Base-by-base conservation (phyloP, 1,140 invertebrate genomes). In the Hyposmocoma kahamanoa region DNA sequence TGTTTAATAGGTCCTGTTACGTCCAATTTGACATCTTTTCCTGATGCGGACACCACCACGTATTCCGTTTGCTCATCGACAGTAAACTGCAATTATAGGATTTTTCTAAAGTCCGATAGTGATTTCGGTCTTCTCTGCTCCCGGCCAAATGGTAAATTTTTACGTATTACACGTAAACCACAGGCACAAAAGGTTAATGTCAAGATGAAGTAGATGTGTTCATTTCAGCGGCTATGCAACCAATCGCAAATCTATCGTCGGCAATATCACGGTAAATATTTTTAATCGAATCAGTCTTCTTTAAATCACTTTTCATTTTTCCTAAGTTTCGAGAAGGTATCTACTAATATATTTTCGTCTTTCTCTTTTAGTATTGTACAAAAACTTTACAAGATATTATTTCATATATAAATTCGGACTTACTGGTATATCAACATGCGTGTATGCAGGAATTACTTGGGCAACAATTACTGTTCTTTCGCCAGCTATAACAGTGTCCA, bases 61-160 rank as follows among this genome's bases (percentile, higher is more conserved):
- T 50, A 50, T 24, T 58, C 50, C 17, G 51, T 53, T 22, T 56
- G 28, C 9, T 49, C 49, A 32, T 59, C 57, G 8, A 59, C 38
- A 0, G 24, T 38, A 20, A 59, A 59, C 57, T 59, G 49, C 26
- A 49, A 48, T 5, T 42, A 20, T 22, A 34, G 3, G 30, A 6
- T 3, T 34, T 34, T 6, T 9, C 3, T 6, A 13, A n/a, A 4
- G 15, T 34, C 3, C 15, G 4, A n/a, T 34, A 6, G 3, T 13
- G 13, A 6, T 9, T n/a, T 34, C n/a, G n/a, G n/a, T n/a, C n/a
- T n/a, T n/a, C n/a, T n/a, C n/a, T 34, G 4, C 6, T 6, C 4
- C n/a, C 4, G 13, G 9, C 13, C n/a, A 6, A 34, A 34, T n/a
- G 15, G 3, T 3, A 13, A 34, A 34, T 13, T 4, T n/a, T 4